phyloP scores from a whole-genome alignment of 2,797 vertebrate species.

The Anomalospiza imberbis region DNA sequence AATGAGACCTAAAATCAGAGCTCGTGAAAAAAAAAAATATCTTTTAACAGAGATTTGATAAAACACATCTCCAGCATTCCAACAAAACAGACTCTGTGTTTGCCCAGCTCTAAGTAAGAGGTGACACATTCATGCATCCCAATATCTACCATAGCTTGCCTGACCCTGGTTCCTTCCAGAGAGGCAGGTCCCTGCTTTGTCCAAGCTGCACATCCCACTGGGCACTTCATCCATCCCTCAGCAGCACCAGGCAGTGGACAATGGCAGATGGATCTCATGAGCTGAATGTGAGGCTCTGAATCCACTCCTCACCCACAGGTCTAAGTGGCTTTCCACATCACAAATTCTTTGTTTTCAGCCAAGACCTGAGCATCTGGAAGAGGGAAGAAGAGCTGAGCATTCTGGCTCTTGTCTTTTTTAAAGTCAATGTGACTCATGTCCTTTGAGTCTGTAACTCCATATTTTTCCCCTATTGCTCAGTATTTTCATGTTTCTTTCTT shows the following conservation, averaged over 20 bases:
- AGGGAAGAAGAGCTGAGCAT: not conserved
- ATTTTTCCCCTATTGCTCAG: not conserved
- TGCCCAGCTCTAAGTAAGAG: not conserved
- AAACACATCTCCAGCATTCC: not conserved
- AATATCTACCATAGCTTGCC: accelerated
- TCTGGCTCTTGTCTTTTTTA: not conserved
- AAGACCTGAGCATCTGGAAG: not conserved
- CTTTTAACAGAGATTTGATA: not conserved
- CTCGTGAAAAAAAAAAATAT: not conserved
- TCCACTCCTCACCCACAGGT: not conserved
- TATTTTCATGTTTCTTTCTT: not conserved
- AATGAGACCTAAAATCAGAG: not conserved
- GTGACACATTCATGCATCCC: accelerated
- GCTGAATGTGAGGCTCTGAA: not conserved
- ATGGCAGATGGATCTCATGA: accelerated
- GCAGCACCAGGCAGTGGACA: not conserved
- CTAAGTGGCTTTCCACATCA: not conserved
- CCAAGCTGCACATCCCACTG: not conserved
- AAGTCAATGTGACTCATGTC: not conserved
- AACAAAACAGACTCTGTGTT: not conserved
- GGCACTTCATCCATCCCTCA: not conserved
- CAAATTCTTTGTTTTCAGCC: not conserved
- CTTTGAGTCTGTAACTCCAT: not conserved
- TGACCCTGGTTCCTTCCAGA: not conserved
- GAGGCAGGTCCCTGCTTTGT: not conserved